A percentile compares a stretch with the other conserved stretches of the same genome.
Conservation (phyloP, 2,888 invertebrate species). For the Neoscelio sp. region DNA sequence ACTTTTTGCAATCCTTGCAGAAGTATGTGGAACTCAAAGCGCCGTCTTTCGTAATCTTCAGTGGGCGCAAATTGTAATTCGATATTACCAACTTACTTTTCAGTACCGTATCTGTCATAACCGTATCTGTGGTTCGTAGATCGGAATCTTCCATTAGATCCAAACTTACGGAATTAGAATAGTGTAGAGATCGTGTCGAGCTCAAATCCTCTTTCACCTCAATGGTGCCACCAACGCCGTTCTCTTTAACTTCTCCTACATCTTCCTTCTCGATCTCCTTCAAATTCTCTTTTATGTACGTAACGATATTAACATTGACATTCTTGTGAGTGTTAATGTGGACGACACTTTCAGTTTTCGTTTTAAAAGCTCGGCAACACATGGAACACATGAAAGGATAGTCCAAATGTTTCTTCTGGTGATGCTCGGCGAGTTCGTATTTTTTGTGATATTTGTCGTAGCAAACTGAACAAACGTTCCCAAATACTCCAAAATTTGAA, state of each 20-base stretch:
- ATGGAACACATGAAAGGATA: conserved; percentile 30
- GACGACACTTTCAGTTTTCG: conserved; percentile 20
- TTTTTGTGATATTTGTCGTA: background rate
- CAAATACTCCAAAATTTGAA: too few relatives aligned
- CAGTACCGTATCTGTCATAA: too few relatives aligned
- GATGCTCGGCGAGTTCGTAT: conserved; percentile 9
- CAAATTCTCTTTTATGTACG: background rate
- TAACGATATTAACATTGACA: background rate
- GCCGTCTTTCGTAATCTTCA: background rate
- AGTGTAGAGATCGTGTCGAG: too few relatives aligned
- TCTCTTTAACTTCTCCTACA: background rate
- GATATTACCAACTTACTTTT: conserved; percentile 8
- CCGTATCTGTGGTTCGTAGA: background rate
- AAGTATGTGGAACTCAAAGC: background rate
- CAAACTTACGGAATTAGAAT: too few relatives aligned
- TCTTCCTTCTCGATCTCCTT: background rate
- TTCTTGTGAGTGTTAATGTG: conserved; percentile 10
- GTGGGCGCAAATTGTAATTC: too few relatives aligned
- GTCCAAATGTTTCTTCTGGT: background rate
- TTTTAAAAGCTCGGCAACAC: conserved; percentile 14
- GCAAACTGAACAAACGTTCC: conserved; percentile 26
- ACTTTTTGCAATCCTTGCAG: conserved; percentile 33
- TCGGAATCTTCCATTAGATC: background rate
- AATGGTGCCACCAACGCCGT: too few relatives aligned
- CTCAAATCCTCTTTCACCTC: too few relatives aligned